Evolutionary conservation across 1,140 invertebrate species (phyloP).

Genomic region (Diabrotica virgifera): DNA sequence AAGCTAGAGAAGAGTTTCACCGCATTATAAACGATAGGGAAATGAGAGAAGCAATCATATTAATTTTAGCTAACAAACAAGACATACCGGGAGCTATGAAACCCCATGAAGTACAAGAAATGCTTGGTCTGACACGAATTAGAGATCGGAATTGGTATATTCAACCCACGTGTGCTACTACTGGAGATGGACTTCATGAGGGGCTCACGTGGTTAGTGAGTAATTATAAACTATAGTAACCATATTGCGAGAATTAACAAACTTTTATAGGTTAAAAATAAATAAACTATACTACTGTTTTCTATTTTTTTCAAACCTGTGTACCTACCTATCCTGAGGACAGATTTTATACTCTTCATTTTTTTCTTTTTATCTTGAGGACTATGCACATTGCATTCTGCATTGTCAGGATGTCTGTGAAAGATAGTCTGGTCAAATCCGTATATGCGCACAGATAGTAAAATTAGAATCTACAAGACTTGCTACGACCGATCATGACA

Average conservation of each 20-base stretch:
- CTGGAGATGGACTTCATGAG: slow-evolving; percentile 97
- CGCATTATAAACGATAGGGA: slow-evolving; percentile 99
- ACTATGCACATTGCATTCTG: no score
- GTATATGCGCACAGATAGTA: no score
- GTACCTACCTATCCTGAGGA: no score
- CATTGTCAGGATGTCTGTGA: no score
- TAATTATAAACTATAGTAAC: slow-evolving; percentile 91
- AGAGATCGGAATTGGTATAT: slow-evolving; percentile 99
- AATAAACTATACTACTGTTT: no score
- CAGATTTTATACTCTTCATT: no score
- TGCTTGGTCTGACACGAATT: slow-evolving; percentile 94
- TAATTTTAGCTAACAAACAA: slow-evolving; percentile 99
- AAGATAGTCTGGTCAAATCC: no score
- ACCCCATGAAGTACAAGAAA: slow-evolving; percentile 99
- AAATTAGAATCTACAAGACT: no score
- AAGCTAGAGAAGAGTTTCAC: slow-evolving; percentile 95
- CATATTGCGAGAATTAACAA: background rate
- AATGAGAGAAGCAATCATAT: slow-evolving; percentile 98
- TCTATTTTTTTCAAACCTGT: no score
- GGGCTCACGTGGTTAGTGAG: slow-evolving; percentile 98
- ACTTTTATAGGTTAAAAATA: no score
- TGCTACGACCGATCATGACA: no score
- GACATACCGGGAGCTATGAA: slow-evolving; percentile 99
- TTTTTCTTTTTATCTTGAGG: no score
- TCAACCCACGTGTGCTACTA: slow-evolving; percentile 96